These are phyloP conservation scores for Cyaniris semiargus DNA, from an alignment of 2,888 invertebrate genomes.

Conservation along the genomic window DNA sequence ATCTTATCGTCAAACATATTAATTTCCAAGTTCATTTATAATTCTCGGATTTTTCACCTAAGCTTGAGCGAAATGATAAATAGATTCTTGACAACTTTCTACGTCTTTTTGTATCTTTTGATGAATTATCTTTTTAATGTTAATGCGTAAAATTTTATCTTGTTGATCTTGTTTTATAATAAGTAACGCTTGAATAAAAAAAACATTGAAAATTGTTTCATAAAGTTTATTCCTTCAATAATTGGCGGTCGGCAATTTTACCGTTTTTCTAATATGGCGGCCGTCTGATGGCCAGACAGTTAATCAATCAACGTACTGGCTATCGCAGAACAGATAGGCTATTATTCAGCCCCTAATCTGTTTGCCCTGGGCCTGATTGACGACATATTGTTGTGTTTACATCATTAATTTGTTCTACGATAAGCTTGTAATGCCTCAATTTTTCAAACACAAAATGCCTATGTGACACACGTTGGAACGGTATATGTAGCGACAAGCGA, in stretches of 20 bases:
- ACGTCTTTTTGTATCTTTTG: neutral
- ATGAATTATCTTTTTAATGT: neutral
- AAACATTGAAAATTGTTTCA: slow-evolving; percentile 26
- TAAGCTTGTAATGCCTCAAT: neutral
- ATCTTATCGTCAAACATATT: neutral
- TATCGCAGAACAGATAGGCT: slow-evolving; percentile 33
- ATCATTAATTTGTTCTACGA: slow-evolving; percentile 1
- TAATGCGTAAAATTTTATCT: neutral
- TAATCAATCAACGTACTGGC: slow-evolving; percentile 47
- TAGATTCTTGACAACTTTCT: neutral
- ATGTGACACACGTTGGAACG: neutral
- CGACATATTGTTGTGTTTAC: slow-evolving; percentile 21
- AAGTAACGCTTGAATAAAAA: neutral
- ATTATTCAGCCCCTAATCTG: slow-evolving; percentile 26
- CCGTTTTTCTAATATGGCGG: neutral
- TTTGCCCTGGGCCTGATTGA: slow-evolving; percentile 19
- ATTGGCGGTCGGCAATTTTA: slow-evolving; percentile 43
- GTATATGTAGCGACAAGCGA: neutral
- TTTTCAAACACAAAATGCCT: neutral
- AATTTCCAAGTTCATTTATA: neutral
- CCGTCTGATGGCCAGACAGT: slow-evolving; percentile 45
- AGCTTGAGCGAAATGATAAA: slow-evolving; percentile 9
- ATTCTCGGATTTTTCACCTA: neutral
- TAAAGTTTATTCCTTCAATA: slow-evolving; percentile 29
- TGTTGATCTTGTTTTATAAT: neutral